A percentile compares a stretch with the other conserved stretches of the same genome.
Conservation (phyloP, 1,140 invertebrate species). For the Gryllus bimaculatus region DNA sequence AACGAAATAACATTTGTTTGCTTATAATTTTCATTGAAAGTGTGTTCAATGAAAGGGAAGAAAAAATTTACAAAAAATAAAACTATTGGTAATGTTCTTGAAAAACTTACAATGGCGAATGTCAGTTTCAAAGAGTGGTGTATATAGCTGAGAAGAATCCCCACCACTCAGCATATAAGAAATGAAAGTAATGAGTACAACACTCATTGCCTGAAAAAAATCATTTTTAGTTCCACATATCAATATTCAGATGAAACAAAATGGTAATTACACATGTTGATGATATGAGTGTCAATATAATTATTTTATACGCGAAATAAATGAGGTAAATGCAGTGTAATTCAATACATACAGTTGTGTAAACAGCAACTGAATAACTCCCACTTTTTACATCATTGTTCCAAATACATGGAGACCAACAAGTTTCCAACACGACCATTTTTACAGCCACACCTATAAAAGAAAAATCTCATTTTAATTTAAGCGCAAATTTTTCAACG, state of each 20-base stretch:
- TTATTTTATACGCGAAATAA: not conserved
- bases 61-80: no score
- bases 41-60: no score
- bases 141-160: slow-evolving; percentile 76
- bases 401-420: slow-evolving; percentile 82
- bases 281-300: not conserved
- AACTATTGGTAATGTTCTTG: not conserved
- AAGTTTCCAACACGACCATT: slow-evolving; percentile 66
- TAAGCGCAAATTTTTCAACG: no score
- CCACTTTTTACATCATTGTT: slow-evolving; percentile 65
- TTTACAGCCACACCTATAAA: slow-evolving; percentile 23
- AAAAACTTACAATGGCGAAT: slow-evolving; percentile 57
- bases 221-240: not conserved
- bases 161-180: slow-evolving; percentile 68
- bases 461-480: no score
- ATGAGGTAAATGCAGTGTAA: not conserved
- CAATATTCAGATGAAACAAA: not conserved
- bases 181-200: slow-evolving; percentile 63
- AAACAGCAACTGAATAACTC: slow-evolving; percentile 63
- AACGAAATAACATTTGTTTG: no score
- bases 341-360: slow-evolving; percentile 39
- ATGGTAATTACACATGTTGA: not conserved
- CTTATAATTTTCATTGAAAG: no score
- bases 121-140: slow-evolving; percentile 79
- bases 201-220: slow-evolving; percentile 48